Evolutionary conservation across 2,888 invertebrate species (phyloP).

Genomic region (Drosophila rubida): DNA sequence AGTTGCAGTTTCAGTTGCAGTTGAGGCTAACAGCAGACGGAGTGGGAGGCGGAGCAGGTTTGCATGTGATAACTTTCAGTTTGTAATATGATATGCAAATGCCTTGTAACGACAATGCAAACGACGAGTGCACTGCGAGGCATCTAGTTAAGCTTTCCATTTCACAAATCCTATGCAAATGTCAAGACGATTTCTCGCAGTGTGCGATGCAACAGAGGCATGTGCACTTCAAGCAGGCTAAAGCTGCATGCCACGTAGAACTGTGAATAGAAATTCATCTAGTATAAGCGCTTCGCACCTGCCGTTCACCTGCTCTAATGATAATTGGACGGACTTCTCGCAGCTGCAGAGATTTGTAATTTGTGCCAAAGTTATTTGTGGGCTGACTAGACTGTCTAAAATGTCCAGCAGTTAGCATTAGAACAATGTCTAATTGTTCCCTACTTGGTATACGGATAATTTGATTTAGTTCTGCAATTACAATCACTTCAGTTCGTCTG

Average conservation of each 20-base stretch:
- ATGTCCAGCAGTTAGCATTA: constrained; percentile 13
- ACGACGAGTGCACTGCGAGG: constrained; percentile 22
- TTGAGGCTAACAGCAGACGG: no score
- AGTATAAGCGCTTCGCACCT: constrained; percentile 72
- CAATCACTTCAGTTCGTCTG: constrained; percentile 8
- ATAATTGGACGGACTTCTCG: constrained; percentile 49
- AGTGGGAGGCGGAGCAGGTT: neutral
- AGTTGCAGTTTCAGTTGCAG: neutral
- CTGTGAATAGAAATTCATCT: constrained; percentile 54
- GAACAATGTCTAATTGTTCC: constrained; percentile 34
- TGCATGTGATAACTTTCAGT: constrained; percentile 50
- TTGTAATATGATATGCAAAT: constrained; percentile 63
- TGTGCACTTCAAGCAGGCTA: neutral
- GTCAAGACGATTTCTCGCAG: constrained; percentile 21
- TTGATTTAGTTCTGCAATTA: constrained; percentile 17
- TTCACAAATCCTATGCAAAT: neutral
- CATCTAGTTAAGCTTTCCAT: neutral
- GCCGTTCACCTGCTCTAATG: constrained; percentile 48
- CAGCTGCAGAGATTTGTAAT: neutral
- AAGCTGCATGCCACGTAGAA: neutral
- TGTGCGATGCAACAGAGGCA: neutral
- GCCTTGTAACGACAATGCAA: neutral
- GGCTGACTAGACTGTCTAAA: constrained; percentile 12
- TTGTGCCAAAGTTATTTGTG: constrained; percentile 22
- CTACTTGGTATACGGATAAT: constrained; percentile 22